Percentiles rank a stretch among this genome's conserved stretches.
Conservation (phyloP, 64 coral and sea anemone species). For the Montipora foliosa region DNA sequence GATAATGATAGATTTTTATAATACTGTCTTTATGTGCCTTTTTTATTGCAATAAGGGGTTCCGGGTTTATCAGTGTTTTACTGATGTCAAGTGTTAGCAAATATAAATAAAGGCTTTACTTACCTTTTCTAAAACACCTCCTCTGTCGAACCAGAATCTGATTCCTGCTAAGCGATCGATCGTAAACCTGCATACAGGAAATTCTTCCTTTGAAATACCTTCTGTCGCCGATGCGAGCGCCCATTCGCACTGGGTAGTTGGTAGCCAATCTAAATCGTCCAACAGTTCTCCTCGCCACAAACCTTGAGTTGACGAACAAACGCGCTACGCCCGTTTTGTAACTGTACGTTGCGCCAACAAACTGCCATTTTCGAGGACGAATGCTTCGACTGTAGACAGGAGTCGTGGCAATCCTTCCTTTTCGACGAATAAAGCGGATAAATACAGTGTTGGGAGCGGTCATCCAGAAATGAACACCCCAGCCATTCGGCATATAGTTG, state of each 20-base stretch:
- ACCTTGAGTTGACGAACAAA: conserved; percentile 22
- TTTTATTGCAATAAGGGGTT: too few relatives aligned
- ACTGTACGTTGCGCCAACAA: conserved; percentile 32
- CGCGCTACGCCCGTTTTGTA: conserved; percentile 29
- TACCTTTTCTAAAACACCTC: conserved; percentile 61
- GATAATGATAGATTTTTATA: too few relatives aligned
- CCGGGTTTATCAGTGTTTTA: too few relatives aligned
- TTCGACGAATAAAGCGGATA: conserved; percentile 48
- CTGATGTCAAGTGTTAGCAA: too few relatives aligned
- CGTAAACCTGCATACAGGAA: conserved; percentile 32
- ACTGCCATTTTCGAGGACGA: conserved; percentile 23
- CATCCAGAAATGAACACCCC: conserved; percentile 76
- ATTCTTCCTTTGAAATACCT: conserved; percentile 33
- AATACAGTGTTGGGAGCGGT: conserved; percentile 9
- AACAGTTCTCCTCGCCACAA: background rate
- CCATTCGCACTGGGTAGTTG: conserved; percentile 33
- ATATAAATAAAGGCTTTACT: background rate
- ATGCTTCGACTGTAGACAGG: conserved; percentile 19
- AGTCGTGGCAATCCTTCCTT: background rate
- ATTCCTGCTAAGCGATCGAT: conserved; percentile 13
- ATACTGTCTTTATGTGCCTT: too few relatives aligned
- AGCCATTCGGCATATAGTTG: conserved; percentile 45
- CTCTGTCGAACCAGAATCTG: conserved; percentile 43
- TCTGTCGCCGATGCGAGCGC: conserved; percentile 5
- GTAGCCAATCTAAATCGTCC: conserved; percentile 35